Evolutionary conservation across 1,140 invertebrate species (phyloP), one percentile per base, ranked within the genome.

Genomic region (Rhagoletis zephyria): DNA sequence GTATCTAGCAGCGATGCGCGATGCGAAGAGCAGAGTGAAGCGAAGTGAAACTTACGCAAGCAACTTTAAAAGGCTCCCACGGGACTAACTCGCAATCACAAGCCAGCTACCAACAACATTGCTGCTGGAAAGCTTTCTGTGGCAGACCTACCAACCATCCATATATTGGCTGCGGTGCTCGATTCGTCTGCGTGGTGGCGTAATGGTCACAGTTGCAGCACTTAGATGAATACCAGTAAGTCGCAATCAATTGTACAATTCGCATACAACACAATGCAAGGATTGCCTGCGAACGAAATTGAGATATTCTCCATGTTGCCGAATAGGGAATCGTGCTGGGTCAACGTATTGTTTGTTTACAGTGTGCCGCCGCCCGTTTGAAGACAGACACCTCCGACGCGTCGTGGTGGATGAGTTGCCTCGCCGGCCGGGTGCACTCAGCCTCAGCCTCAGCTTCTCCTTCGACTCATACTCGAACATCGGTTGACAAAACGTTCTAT

Each of bases 401-500:
- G 51, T 6, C 85, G 59, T 42, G 14, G 19, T 3, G 40, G 59
- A 16, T 48, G 19, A 42, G 40, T 61, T 65, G 19, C 56, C 16
- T 85, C 16, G 42, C 77, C 42, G 86, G 86, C 63, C 91, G 91
- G 91, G 90, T 63, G 61, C 16, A 63, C 61, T 12, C 4, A 16
- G 61, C 16, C 10, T 4, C 61, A 4, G 4, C 4, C 61, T 12
- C 4, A 16, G 61, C 16, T 1, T 4, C 61, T 1, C 10, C 4
- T 12, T 67, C n/a, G 4, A 67, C 5, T 30, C 30, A 67, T 30
- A 67, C n/a, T 81, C 74, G 16, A n/a, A 81, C 74, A 81, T 81
- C 7, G 48, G 74, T 91, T 91, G 91, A 91, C 91, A 91, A 91
- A 91, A 91, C 90, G 91, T 91, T 91, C 90, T 91, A 90, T 91